Conservation (phyloP, 1,140 invertebrate species). For the Drosophila quadrilineata region DNA sequence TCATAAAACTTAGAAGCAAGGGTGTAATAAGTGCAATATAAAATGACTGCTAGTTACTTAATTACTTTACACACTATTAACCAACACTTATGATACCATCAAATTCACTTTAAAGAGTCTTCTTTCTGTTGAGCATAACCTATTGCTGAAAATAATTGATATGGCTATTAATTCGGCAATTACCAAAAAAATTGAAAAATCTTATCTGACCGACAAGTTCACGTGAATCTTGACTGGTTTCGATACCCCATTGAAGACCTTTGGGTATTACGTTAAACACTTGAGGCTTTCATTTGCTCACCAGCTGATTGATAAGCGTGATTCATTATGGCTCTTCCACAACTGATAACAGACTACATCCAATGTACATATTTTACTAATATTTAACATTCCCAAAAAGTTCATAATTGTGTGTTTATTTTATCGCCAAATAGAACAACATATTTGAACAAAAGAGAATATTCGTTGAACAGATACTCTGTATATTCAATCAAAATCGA, state of each 20-base stretch:
- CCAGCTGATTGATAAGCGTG: slow-evolving; percentile 10
- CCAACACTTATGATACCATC: too few species aligned
- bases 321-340: slow-evolving; percentile 18
- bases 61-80: too few species aligned
- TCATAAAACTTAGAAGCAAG: too few species aligned
- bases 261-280: slow-evolving; percentile 36
- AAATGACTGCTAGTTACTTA: too few species aligned
- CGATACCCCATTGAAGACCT: slow-evolving; percentile 45
- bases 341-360: background rate
- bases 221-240: slow-evolving; percentile 56
- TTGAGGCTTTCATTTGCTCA: slow-evolving; percentile 18
- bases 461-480: background rate
- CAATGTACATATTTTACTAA: background rate
- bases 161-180: slow-evolving; percentile 9
- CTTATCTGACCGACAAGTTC: slow-evolving; percentile 29
- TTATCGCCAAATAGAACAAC: slow-evolving; percentile 12
- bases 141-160: background rate
- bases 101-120: too few species aligned
- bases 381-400: slow-evolving; percentile 2
- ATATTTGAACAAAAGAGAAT: background rate
- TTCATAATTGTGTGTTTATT: slow-evolving; percentile 10
- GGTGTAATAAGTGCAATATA: too few species aligned
- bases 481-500: too few species aligned
- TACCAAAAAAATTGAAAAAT: slow-evolving; percentile 22
- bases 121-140: background rate